Percentiles rank a stretch among this genome's conserved stretches.
Evolutionary conservation across 2,888 invertebrate species (phyloP).

Genomic region (Hanleya hanleyi): DNA sequence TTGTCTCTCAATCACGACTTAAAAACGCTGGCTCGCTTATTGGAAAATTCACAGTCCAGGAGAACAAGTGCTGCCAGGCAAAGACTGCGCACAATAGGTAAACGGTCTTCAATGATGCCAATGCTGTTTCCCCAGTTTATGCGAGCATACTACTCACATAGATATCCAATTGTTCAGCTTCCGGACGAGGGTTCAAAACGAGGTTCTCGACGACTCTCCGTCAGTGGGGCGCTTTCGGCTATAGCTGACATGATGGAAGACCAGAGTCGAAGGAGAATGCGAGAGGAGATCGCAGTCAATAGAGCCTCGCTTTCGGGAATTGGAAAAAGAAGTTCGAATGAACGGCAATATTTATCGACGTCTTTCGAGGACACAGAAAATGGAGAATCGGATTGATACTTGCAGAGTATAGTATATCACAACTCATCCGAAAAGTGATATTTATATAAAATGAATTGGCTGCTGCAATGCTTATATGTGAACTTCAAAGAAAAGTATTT

Average conservation of each 20-base stretch:
- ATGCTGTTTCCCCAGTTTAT: not conserved
- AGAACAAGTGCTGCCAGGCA: not conserved
- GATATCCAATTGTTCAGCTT: not conserved
- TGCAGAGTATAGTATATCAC: too few species aligned
- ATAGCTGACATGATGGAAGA: not conserved
- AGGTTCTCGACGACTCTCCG: not conserved
- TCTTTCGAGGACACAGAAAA: too few species aligned
- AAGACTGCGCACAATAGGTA: not conserved
- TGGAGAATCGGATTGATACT: too few species aligned
- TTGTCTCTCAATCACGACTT: not conserved
- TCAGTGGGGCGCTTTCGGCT: not conserved
- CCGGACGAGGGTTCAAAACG: not conserved
- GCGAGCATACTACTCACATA: not conserved
- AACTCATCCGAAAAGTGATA: too few species aligned
- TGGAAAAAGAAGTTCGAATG: too few species aligned
- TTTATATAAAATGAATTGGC: too few species aligned
- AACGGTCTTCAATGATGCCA: not conserved
- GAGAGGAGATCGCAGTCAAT: not conserved
- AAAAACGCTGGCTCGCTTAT: not conserved
- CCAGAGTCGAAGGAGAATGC: not conserved
- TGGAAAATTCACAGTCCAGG: not conserved
- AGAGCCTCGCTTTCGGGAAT: not conserved
- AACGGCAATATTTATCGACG: too few species aligned
- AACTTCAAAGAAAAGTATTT: too few species aligned
- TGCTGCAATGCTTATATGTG: too few species aligned